Evolutionary conservation across 2,888 invertebrate genomes (phyloP).

Genomic region (Byasa hedistus): DNA sequence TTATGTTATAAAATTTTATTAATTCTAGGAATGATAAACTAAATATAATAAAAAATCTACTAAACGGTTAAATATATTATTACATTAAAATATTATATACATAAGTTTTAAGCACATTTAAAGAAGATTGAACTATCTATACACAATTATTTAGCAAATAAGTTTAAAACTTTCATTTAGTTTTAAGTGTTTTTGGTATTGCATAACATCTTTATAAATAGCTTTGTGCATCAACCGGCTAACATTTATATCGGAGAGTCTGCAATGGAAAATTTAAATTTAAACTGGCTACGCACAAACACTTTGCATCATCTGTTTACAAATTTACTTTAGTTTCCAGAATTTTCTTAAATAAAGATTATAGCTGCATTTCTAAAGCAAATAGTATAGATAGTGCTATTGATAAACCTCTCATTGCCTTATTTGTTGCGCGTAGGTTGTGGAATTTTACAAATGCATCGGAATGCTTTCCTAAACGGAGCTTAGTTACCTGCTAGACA

Average conservation of each 20-base stretch:
- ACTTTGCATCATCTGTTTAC: conserved; percentile 16
- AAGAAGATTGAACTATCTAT: too few species aligned
- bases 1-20: neutral
- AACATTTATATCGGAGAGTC: conserved; percentile 24
- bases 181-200: neutral
- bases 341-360: conserved; percentile 1
- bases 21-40: neutral
- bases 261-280: conserved; percentile 33
- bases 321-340: conserved; percentile 14
- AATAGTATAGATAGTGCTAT: neutral
- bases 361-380: neutral
- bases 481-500: conserved; percentile 23
- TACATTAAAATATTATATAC: too few species aligned
- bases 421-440: conserved; percentile 5
- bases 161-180: neutral
- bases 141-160: too few species aligned
- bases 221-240: conserved; percentile 21
- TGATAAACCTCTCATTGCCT: neutral
- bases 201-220: conserved; percentile 10
- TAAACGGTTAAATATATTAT: too few species aligned
- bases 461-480: conserved; percentile 26
- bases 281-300: conserved; percentile 15
- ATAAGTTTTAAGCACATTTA: too few species aligned
- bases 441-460: conserved; percentile 23
- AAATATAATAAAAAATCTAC: neutral